A percentile compares a stretch with the other conserved stretches of the same genome.
Conservation (phyloP, 2,797 vertebrate genomes). For the Neostethus bicornis region DNA sequence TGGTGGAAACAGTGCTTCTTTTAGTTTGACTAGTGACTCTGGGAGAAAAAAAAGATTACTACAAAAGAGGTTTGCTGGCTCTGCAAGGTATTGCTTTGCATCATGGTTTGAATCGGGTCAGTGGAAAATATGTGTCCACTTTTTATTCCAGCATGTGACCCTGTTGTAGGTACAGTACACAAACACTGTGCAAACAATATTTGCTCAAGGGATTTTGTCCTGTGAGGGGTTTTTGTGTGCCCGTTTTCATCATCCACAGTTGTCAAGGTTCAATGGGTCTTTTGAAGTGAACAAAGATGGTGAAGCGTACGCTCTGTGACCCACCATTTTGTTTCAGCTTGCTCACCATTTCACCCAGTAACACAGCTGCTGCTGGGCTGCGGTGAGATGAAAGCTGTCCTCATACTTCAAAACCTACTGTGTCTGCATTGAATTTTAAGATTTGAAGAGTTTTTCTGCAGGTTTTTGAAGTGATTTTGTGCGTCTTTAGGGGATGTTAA, state of each 20-base stretch:
- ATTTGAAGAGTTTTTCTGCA: constrained; percentile 23
- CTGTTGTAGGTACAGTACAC: constrained; percentile 43
- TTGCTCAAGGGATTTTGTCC: constrained; percentile 42
- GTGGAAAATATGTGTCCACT: constrained; percentile 19
- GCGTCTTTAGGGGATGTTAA: constrained; percentile 46
- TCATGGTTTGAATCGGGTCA: constrained; percentile 21
- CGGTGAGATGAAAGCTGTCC: constrained; percentile 41
- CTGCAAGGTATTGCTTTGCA: constrained; percentile 8
- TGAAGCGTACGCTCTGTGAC: constrained; percentile 34
- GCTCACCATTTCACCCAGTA: constrained; percentile 52
- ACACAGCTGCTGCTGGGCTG: constrained; percentile 15
- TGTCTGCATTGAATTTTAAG: constrained; percentile 34
- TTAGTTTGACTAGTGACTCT: constrained; percentile 31
- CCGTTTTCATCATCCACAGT: constrained; percentile 34
- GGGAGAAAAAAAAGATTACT: neutral
- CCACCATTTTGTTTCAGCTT: constrained; percentile 46
- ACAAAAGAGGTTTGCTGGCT: constrained; percentile 12
- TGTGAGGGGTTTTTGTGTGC: constrained; percentile 14
- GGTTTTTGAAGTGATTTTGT: constrained; percentile 32
- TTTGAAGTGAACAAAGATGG: constrained; percentile 48
- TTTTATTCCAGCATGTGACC: constrained; percentile 50
- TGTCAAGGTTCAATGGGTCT: constrained; percentile 49
- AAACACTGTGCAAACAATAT: constrained; percentile 28
- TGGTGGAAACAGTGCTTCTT: constrained; percentile 37
- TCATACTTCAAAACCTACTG: constrained; percentile 18